Conservation (phyloP, 2,888 invertebrate species). For the Drosophila putrida region DNA sequence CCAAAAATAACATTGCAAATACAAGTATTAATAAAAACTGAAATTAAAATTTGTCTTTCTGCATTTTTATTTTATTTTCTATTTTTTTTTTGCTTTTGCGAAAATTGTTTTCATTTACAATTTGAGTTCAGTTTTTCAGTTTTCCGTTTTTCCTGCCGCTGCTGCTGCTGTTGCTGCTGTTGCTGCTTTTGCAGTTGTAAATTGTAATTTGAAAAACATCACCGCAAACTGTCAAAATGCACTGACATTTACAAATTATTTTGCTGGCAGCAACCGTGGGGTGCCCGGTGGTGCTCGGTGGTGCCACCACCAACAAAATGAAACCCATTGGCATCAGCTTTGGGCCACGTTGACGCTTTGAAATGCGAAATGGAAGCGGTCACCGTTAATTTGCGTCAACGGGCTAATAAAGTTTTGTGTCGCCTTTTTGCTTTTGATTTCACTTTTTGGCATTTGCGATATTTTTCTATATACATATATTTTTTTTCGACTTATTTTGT, state of each 20-base stretch:
- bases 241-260: conserved; percentile 85
- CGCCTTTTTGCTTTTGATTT: conserved; percentile 68
- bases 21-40: conserved; percentile 56
- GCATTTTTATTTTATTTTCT: conserved; percentile 18
- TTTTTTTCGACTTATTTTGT: conserved; percentile 28
- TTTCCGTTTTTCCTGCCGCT: conserved; percentile 26
- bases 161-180: conserved; percentile 32
- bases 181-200: conserved; percentile 65
- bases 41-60: conserved; percentile 53
- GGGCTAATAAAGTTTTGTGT: conserved; percentile 83
- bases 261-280: conserved; percentile 74
- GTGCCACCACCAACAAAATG: conserved; percentile 3
- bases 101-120: conserved; percentile 64
- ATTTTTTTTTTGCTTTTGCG: conserved; percentile 37
- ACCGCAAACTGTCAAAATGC: conserved; percentile 85
- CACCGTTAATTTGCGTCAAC: conserved; percentile 85
- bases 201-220: conserved; percentile 85
- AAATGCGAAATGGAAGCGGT: conserved; percentile 82
- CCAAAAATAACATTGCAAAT: conserved; percentile 42
- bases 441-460: conserved; percentile 46
- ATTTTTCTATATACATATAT: conserved; percentile 5
- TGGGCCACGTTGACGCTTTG: conserved; percentile 65
- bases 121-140: conserved; percentile 36
- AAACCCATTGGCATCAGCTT: conserved; percentile 36
- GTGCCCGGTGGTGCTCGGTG: conserved; percentile 37